These are phyloP conservation scores for Crocidura indochinensis DNA, from an alignment of 2,797 vertebrate species.

Conservation along the genomic window DNA sequence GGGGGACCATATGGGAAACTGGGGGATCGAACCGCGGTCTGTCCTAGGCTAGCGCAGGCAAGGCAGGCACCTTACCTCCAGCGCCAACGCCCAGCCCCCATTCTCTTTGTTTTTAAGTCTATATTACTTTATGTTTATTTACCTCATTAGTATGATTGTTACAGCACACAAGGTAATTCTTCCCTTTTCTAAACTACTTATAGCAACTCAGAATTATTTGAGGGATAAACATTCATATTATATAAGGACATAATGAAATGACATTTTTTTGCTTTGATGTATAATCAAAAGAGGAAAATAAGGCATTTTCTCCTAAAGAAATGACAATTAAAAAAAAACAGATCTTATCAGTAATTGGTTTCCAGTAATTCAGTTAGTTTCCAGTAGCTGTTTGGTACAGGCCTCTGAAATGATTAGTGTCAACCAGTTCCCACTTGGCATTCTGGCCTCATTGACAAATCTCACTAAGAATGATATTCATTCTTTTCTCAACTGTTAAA, in stretches of 20 bases:
- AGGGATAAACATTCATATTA: conserved; percentile 19
- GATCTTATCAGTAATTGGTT: neutral
- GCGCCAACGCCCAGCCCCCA: too few relatives aligned
- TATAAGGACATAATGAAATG: neutral
- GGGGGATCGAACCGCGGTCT: too few relatives aligned
- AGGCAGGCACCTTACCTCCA: too few relatives aligned
- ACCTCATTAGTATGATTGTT: neutral
- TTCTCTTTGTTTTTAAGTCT: neutral
- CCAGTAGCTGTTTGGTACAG: conserved; percentile 1
- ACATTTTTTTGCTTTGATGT: neutral
- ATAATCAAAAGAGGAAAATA: conserved; percentile 43
- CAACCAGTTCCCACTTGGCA: conserved; percentile 71
- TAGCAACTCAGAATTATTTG: conserved; percentile 19
- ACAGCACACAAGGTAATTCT: neutral
- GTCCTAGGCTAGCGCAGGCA: too few relatives aligned
- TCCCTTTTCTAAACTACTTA: conserved; percentile 7
- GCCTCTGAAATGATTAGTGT: conserved; percentile 68
- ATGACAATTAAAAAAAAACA: conserved; percentile 2
- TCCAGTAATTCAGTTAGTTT: neutral
- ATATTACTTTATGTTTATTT: conserved; percentile 30
- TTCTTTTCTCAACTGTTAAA: conserved; percentile 60
- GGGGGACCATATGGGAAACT: too few relatives aligned
- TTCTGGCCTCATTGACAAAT: conserved; percentile 66
- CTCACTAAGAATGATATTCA: conserved; percentile 61
- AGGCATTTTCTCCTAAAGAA: conserved; percentile 41